Evolutionary conservation across 2,888 invertebrate species (phyloP).

Genomic region (Aspidapion aeneum): DNA sequence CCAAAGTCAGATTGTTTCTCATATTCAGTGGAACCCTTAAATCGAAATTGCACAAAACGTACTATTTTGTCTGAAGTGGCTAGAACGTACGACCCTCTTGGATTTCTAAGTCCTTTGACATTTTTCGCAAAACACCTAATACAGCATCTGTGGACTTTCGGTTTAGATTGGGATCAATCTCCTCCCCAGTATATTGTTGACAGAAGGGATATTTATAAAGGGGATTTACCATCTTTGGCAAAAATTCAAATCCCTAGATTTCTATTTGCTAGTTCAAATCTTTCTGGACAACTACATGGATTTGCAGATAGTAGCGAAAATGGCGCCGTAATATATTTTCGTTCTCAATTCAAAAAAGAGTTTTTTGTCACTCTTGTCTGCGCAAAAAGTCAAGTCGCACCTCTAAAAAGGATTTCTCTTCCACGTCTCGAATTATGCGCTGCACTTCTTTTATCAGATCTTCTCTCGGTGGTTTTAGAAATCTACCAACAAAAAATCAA

Average conservation of each 20-base stretch:
- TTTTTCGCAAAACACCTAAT: constrained; percentile 5
- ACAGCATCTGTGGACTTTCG: constrained; percentile 3
- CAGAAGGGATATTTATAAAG: background rate
- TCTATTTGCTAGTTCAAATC: background rate
- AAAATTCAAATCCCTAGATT: background rate
- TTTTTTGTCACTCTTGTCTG: constrained; percentile 10
- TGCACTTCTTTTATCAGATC: constrained; percentile 17
- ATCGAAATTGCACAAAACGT: constrained; percentile 2
- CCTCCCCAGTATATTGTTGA: background rate
- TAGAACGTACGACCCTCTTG: constrained; percentile 5
- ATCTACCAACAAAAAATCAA: constrained; percentile 3
- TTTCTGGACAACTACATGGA: constrained; percentile 13
- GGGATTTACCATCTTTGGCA: background rate
- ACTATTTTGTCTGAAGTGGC: constrained; percentile 5
- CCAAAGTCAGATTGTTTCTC: constrained; percentile 2
- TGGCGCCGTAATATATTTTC: constrained; percentile 21
- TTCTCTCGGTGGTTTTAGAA: constrained; percentile 4
- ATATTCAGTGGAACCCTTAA: background rate
- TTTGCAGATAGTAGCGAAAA: constrained; percentile 19
- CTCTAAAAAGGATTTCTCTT: constrained; percentile 19
- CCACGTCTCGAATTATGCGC: constrained; percentile 24
- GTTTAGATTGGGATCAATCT: constrained; percentile 8
- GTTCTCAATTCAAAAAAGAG: constrained; percentile 3
- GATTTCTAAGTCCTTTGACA: constrained; percentile 4
- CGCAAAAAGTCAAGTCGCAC: constrained; percentile 20